Percentiles rank a stretch among this genome's conserved stretches.
Evolutionary conservation across 2,888 invertebrate genomes (phyloP).

Genomic region (Eumacrocentrus americanus): DNA sequence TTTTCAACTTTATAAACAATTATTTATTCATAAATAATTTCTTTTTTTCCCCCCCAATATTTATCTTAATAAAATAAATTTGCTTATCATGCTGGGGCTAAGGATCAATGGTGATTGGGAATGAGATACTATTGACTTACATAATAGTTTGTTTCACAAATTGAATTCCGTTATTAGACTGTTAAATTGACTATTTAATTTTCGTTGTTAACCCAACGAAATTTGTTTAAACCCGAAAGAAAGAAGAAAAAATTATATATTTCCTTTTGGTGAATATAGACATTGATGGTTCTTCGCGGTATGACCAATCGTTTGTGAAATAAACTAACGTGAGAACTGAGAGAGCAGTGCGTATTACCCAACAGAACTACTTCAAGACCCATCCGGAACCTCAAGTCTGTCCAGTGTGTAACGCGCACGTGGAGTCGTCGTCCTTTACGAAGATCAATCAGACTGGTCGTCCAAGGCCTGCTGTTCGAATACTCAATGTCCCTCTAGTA

Average conservation of each 20-base stretch:
- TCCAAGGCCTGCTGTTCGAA: slow-evolving; percentile 56
- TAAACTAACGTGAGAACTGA: slow-evolving; percentile 48
- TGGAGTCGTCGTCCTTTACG: slow-evolving; percentile 51
- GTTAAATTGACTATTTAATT: neutral
- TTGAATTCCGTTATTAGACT: slow-evolving; percentile 28
- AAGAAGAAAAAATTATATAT: neutral
- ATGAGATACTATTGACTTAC: neutral
- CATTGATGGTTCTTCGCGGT: slow-evolving; percentile 6
- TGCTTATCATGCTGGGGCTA: slow-evolving; percentile 5
- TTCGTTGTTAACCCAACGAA: slow-evolving; percentile 6
- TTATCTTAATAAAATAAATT: slow-evolving; percentile 3
- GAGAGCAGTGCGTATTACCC: slow-evolving; percentile 47
- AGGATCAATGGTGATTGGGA: slow-evolving; percentile 16
- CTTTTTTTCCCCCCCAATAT: neutral
- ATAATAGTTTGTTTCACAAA: slow-evolving; percentile 43
- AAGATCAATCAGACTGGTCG: slow-evolving; percentile 57
- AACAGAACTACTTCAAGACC: slow-evolving; percentile 57
- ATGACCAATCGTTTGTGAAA: slow-evolving; percentile 43
- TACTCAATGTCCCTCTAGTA: slow-evolving; percentile 65
- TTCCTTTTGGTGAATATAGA: slow-evolving; percentile 22
- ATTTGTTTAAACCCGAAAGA: neutral
- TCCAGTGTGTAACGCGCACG: slow-evolving; percentile 49
- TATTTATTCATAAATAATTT: slow-evolving; percentile 3
- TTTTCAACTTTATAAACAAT: too few relatives aligned
- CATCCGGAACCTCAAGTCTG: slow-evolving; percentile 48